A percentile compares a stretch with the other conserved stretches of the same genome.
phyloP scores from a whole-genome alignment of 2,113 vertebrate species.

The Pomatorhinus ruficollis region DNA sequence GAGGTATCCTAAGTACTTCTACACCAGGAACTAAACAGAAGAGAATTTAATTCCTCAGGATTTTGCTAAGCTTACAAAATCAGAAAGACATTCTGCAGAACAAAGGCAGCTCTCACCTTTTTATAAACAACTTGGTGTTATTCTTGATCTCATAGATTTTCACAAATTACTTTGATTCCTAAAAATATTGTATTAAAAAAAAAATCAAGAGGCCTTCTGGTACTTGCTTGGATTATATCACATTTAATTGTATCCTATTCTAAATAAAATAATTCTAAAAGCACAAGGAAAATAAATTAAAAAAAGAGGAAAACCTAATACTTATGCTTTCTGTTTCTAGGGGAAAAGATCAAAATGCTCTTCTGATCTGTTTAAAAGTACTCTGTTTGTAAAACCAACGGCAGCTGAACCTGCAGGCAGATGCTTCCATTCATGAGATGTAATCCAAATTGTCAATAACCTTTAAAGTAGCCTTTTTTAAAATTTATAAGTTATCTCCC shows the following conservation, averaged over 20 bases:
- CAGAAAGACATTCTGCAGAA: neutral
- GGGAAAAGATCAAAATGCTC: neutral
- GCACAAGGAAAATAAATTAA: neutral
- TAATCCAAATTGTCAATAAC: neutral
- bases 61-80: neutral
- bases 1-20: neutral
- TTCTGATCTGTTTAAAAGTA: neutral
- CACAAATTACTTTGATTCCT: neutral
- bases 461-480: neutral
- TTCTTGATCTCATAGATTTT: neutral
- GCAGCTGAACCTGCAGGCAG: neutral
- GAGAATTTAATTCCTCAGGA: neutral
- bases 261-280: neutral
- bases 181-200: neutral
- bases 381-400: neutral
- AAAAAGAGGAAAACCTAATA: fast-evolving
- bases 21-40: neutral
- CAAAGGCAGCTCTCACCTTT: neutral
- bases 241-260: neutral
- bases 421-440: neutral
- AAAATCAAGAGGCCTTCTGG: neutral
- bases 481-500: neutral
- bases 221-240: neutral
- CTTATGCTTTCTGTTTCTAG: neutral
- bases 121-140: neutral